Conservation (phyloP, 2,888 invertebrate genomes). For the Steromphala cineraria region DNA sequence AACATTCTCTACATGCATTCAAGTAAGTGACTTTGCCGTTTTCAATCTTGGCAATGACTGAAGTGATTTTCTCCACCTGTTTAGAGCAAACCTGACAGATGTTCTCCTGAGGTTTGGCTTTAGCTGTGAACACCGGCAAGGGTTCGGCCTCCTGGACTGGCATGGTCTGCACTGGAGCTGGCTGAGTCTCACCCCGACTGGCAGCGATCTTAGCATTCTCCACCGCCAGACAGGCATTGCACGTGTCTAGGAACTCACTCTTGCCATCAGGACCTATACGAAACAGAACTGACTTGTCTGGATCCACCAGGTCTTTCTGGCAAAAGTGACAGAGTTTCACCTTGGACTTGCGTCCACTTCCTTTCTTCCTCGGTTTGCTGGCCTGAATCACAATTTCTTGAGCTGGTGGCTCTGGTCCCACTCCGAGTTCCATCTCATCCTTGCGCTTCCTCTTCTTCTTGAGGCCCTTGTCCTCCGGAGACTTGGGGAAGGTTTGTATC, state of each 20-base stretch:
- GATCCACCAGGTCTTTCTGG: neutral
- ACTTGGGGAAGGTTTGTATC: neutral
- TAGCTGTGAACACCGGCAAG: neutral
- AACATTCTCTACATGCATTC: neutral
- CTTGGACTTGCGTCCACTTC: neutral
- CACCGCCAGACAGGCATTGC: neutral
- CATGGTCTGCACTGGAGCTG: neutral
- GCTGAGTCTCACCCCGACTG: neutral
- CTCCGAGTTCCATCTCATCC: neutral
- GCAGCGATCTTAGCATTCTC: constrained; percentile 1
- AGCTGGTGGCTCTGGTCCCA: neutral
- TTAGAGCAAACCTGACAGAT: neutral
- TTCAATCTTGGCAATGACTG: constrained; percentile 5
- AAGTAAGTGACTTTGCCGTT: neutral
- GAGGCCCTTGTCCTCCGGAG: neutral
- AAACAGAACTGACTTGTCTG: neutral
- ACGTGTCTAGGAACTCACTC: neutral
- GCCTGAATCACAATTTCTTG: neutral
- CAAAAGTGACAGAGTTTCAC: neutral
- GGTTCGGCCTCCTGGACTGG: neutral
- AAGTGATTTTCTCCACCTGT: neutral
- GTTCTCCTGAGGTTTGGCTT: neutral
- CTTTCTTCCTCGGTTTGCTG: neutral
- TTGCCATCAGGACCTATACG: neutral
- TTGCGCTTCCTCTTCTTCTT: neutral